phyloP scores from a whole-genome alignment of 1,140 invertebrate genomes.

The Panagrolaimus sp. region DNA sequence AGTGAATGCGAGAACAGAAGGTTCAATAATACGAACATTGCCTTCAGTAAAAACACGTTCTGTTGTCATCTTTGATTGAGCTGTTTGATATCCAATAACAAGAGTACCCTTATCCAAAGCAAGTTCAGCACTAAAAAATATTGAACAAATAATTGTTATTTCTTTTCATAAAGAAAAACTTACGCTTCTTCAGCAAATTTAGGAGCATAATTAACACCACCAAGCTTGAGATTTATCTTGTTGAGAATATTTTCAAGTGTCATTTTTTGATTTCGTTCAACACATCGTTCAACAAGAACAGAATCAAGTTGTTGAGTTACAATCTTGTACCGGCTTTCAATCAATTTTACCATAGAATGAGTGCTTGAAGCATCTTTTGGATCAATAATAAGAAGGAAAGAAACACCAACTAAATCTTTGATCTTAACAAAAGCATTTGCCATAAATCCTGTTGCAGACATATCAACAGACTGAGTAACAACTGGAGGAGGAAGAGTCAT shows the following conservation, averaged over 20 bases:
- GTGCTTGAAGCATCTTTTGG: not conserved
- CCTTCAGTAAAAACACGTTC: not conserved
- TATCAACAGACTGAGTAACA: not conserved
- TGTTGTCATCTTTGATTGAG: not conserved
- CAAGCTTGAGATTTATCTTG: conserved; percentile 37
- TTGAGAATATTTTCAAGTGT: conserved; percentile 34
- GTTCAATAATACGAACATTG: not conserved
- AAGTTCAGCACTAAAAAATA: not conserved
- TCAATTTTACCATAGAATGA: not conserved
- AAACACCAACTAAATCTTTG: not conserved
- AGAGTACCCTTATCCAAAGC: not conserved
- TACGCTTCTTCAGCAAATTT: conserved; percentile 22
- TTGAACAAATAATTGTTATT: no score
- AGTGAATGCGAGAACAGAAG: not conserved
- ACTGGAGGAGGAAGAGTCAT: not conserved
- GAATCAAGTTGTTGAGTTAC: not conserved
- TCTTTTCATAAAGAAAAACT: not conserved
- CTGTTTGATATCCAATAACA: not conserved
- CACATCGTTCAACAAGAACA: not conserved
- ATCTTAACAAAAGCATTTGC: not conserved
- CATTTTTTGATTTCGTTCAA: not conserved
- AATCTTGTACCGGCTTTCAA: not conserved
- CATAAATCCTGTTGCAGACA: not conserved
- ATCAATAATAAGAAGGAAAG: not conserved
- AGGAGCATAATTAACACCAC: conserved; percentile 35